phyloP scores from a whole-genome alignment of 2,797 vertebrate species.

The Leuciscus waleckii region DNA sequence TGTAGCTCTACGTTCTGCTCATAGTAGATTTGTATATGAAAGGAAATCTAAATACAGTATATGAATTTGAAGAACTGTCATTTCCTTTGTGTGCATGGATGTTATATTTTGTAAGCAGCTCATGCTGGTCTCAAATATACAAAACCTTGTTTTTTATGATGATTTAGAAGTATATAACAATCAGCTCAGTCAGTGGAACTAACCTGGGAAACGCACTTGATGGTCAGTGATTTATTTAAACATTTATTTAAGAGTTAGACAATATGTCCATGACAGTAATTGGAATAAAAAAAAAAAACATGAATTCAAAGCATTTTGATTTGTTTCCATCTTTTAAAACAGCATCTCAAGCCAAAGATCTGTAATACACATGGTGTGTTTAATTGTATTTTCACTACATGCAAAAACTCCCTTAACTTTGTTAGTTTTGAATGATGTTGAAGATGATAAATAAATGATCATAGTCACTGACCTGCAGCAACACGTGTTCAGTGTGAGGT shows the following conservation, averaged over 20 bases:
- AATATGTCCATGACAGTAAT: background rate
- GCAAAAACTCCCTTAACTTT: background rate
- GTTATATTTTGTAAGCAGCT: constrained; percentile 5
- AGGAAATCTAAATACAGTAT: constrained; percentile 70
- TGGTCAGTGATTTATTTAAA: background rate
- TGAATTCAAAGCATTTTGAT: background rate
- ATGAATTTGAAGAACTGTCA: constrained; percentile 76
- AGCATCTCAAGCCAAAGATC: background rate
- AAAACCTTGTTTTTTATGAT: background rate
- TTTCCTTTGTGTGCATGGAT: constrained; percentile 18
- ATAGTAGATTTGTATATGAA: constrained; percentile 80
- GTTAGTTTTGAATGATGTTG: background rate
- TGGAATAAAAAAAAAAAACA: background rate
- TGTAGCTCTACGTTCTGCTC: constrained; percentile 79
- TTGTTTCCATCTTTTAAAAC: background rate
- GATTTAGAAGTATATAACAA: background rate
- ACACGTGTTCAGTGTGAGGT: background rate
- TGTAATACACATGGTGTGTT: background rate
- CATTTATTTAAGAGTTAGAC: background rate
- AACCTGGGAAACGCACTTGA: background rate
- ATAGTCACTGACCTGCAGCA: background rate
- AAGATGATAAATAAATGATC: background rate
- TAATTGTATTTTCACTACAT: background rate
- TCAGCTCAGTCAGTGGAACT: background rate
- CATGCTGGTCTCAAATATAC: background rate